phyloP scores from a whole-genome alignment of 2,888 invertebrate species.

The Drosophila neotestacea region DNA sequence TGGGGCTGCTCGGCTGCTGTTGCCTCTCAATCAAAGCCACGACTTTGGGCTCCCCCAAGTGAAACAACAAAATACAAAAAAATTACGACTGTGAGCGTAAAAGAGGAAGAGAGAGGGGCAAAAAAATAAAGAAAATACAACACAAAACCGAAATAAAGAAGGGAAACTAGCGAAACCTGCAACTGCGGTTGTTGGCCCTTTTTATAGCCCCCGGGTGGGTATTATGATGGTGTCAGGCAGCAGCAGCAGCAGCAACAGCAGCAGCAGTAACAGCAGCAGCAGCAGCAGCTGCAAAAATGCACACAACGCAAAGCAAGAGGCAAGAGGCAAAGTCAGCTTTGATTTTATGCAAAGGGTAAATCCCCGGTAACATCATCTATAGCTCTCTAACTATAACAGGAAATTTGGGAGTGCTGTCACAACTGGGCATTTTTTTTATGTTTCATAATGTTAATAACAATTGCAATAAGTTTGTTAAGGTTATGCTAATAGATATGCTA shows the following conservation, averaged over 20 bases:
- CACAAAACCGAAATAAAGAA: slow-evolving; percentile 43
- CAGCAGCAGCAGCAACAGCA: slow-evolving; percentile 22
- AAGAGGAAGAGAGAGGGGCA: neutral
- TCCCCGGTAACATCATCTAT: slow-evolving; percentile 17
- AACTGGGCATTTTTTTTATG: neutral
- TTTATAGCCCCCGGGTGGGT: slow-evolving; percentile 53
- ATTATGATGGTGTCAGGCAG: slow-evolving; percentile 59
- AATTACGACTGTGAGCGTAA: neutral
- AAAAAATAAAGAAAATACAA: neutral
- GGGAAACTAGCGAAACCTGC: slow-evolving; percentile 48
- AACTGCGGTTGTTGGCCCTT: slow-evolving; percentile 74
- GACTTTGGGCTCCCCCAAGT: slow-evolving; percentile 63
- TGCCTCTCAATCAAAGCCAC: slow-evolving; percentile 70
- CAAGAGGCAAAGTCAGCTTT: slow-evolving; percentile 31
- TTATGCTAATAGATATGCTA: neutral
- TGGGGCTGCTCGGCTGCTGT: slow-evolving; percentile 40
- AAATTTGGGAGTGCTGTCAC: neutral
- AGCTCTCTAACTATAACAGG: neutral
- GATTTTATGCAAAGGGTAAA: slow-evolving; percentile 32
- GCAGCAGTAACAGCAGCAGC: slow-evolving; percentile 39
- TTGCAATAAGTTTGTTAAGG: neutral
- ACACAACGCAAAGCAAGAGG: slow-evolving; percentile 33
- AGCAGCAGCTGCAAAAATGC: slow-evolving; percentile 48
- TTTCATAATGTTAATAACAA: neutral
- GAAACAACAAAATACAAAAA: slow-evolving; percentile 36